Percentiles rank a stretch among this genome's conserved stretches.
phyloP scores from a whole-genome alignment of 1,140 invertebrate species.

The Laupala kohalensis region DNA sequence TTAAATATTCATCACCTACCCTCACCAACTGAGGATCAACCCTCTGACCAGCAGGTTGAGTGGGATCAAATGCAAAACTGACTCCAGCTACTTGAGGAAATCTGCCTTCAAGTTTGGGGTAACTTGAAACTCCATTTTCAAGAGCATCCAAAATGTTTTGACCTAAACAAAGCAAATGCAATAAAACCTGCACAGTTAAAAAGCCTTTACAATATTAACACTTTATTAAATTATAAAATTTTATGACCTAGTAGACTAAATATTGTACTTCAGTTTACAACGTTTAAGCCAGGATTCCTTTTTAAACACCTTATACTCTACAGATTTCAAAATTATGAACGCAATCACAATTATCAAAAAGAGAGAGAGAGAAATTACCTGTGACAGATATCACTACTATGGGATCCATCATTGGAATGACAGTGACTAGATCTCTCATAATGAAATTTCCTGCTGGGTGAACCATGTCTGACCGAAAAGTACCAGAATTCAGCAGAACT shows the following conservation, averaged over 20 bases:
- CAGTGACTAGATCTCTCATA: conserved; percentile 64
- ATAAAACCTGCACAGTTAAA: too few species aligned
- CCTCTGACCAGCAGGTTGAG: conserved; percentile 48
- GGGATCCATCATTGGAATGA: conserved; percentile 74
- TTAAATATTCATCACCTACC: conserved; percentile 71
- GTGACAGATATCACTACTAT: conserved; percentile 54
- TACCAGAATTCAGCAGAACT: conserved; percentile 77
- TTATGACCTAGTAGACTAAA: too few species aligned
- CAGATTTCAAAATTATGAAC: background rate
- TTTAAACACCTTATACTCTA: too few species aligned
- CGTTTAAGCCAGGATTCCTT: too few species aligned
- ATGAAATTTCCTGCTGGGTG: conserved; percentile 53
- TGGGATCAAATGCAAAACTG: conserved; percentile 72
- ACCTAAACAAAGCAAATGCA: too few species aligned
- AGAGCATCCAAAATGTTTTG: conserved; percentile 53
- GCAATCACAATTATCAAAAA: background rate
- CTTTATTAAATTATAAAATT: too few species aligned
- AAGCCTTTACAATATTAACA: too few species aligned
- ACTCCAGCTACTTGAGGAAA: conserved; percentile 73
- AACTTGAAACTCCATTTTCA: conserved; percentile 66
- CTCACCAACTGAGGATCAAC: conserved; percentile 58
- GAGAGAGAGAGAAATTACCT: conserved; percentile 23
- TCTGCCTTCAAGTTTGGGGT: conserved; percentile 66
- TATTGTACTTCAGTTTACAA: too few species aligned
- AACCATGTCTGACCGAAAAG: conserved; percentile 57